Evolutionary conservation across 1,140 invertebrate species (phyloP).

Genomic region (Tetramorium alpestre): DNA sequence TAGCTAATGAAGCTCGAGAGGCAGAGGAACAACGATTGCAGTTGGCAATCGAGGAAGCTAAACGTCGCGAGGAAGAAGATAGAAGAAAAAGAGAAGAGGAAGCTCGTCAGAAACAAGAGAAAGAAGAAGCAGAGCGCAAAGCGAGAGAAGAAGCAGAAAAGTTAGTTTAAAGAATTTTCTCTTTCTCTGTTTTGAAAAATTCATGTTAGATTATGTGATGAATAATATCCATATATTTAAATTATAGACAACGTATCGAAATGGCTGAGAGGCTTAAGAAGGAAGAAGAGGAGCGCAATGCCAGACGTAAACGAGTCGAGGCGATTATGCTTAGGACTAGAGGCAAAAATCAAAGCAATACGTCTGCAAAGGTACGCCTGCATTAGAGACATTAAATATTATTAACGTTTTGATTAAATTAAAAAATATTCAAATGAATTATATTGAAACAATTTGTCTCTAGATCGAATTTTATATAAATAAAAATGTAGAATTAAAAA

Average conservation of each 20-base stretch:
- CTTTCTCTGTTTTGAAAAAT: not conserved
- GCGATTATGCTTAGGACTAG: constrained; percentile 94
- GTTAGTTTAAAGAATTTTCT: constrained; percentile 66
- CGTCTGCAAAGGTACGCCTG: constrained; percentile 83
- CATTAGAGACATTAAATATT: not conserved
- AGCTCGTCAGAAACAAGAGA: constrained; percentile 89
- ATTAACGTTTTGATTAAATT: not conserved
- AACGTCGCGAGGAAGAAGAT: constrained; percentile 89
- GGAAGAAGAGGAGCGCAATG: constrained; percentile 93
- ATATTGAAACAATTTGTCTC: not conserved
- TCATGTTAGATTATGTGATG: not conserved
- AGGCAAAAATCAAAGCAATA: constrained; percentile 87
- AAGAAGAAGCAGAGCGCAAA: constrained; percentile 92
- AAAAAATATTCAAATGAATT: not conserved
- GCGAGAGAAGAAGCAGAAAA: constrained; percentile 92
- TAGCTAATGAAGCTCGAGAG: constrained; percentile 90
- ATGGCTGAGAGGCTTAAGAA: constrained; percentile 91
- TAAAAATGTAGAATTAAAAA: constrained; percentile 1
- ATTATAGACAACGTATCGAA: constrained; percentile 89
- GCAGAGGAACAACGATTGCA: constrained; percentile 91
- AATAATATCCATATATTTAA: constrained; percentile 20
- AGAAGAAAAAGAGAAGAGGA: constrained; percentile 88
- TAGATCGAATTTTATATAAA: not conserved
- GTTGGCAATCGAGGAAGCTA: constrained; percentile 89
- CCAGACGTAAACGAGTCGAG: constrained; percentile 92